Conservation (phyloP, 2,888 invertebrate genomes). For the Ochropacha duplaris region DNA sequence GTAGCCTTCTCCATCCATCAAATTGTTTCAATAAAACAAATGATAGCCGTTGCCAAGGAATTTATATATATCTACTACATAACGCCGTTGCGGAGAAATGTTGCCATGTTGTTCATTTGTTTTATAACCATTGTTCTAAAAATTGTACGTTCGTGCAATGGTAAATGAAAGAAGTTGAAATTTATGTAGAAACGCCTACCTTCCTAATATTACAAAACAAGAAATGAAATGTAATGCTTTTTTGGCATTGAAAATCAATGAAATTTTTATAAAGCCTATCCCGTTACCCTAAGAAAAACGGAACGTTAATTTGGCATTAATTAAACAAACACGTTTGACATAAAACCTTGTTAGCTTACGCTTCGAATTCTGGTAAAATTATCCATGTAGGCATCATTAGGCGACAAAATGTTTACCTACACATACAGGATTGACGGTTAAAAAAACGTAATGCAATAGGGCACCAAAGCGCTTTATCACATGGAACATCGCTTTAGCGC, state of each 20-base stretch:
- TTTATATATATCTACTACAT: too few species aligned
- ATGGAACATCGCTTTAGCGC: not conserved
- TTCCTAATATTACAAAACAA: not conserved
- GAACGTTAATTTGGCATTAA: slow-evolving; percentile 26
- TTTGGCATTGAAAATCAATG: slow-evolving; percentile 7
- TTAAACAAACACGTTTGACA: slow-evolving; percentile 25
- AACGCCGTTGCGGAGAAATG: too few species aligned
- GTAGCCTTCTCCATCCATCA: not conserved
- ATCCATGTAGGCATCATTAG: not conserved
- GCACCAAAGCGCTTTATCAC: not conserved
- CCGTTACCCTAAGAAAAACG: slow-evolving; percentile 26
- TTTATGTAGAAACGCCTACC: not conserved
- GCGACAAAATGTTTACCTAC: not conserved
- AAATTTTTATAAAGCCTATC: slow-evolving; percentile 15
- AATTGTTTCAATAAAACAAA: not conserved
- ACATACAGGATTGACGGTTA: not conserved
- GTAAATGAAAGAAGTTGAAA: not conserved
- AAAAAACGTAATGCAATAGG: not conserved
- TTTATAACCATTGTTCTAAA: not conserved
- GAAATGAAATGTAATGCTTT: slow-evolving; percentile 1
- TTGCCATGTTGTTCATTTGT: not conserved
- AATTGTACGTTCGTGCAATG: not conserved
- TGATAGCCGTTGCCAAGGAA: not conserved
- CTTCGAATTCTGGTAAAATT: slow-evolving; percentile 11
- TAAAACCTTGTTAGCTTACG: slow-evolving; percentile 24